Percentiles rank a stretch among this genome's conserved stretches.
phyloP scores from a whole-genome alignment of 2,113 vertebrate species.

The Vimba vimba region DNA sequence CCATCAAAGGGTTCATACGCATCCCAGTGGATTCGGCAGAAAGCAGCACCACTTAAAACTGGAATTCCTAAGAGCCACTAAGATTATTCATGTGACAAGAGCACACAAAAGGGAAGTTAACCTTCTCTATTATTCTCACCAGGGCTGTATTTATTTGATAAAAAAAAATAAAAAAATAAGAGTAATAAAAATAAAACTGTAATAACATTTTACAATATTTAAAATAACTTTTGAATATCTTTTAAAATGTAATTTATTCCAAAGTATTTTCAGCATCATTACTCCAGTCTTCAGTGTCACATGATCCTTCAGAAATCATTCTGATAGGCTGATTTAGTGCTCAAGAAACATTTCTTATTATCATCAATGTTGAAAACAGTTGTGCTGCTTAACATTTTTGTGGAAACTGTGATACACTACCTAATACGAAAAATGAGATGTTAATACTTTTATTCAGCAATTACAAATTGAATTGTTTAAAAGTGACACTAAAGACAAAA shows the following conservation, averaged over 20 bases:
- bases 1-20: slow-evolving; percentile 9
- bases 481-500: too few relatives aligned
- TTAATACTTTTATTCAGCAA: too few relatives aligned
- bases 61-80: slow-evolving; percentile 1
- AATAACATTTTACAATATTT: neutral
- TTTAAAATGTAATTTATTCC: neutral
- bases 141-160: neutral
- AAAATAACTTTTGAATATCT: neutral
- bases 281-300: neutral
- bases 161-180: too few relatives aligned
- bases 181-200: neutral
- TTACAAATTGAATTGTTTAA: too few relatives aligned
- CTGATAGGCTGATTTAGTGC: neutral
- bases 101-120: neutral
- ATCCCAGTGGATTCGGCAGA: neutral
- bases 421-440: too few relatives aligned
- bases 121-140: neutral
- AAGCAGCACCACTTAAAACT: neutral
- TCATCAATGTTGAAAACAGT: neutral
- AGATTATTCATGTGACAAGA: slow-evolving; percentile 13
- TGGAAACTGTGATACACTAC: too few relatives aligned
- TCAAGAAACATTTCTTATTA: neutral
- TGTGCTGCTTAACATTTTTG: too few relatives aligned
- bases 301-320: slow-evolving; percentile 5
- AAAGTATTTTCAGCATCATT: neutral